A percentile compares a stretch with the other conserved stretches of the same genome.
Conservation (phyloP, 2,888 invertebrate genomes). For the Metallyticus violacea region DNA sequence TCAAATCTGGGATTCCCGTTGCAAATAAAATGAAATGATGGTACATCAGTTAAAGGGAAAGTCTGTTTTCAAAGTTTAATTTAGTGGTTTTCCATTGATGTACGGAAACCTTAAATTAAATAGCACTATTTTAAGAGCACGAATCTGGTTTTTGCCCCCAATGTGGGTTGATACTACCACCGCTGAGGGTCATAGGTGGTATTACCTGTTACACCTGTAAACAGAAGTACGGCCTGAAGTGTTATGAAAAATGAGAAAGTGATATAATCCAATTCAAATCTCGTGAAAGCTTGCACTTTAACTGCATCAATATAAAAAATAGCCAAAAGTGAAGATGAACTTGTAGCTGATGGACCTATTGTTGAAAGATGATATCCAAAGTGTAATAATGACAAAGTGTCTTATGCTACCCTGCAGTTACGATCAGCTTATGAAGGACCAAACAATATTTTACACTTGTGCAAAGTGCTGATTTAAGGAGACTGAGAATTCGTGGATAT, state of each 20-base stretch:
- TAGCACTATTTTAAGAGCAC: slow-evolving; percentile 39
- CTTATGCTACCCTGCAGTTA: slow-evolving; percentile 91
- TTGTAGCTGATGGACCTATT: slow-evolving; percentile 69
- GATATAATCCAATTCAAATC: slow-evolving; percentile 73
- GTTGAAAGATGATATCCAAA: slow-evolving; percentile 80
- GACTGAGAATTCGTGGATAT: too few relatives aligned
- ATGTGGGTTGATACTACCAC: slow-evolving; percentile 85
- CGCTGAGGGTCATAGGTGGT: slow-evolving; percentile 60
- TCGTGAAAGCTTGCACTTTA: slow-evolving; percentile 43
- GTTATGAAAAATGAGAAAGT: slow-evolving; percentile 50
- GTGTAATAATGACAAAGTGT: slow-evolving; percentile 90
- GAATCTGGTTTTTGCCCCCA: slow-evolving; percentile 78
- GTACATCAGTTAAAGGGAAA: too few relatives aligned
- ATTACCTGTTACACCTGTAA: slow-evolving; percentile 70
- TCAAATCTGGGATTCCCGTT: too few relatives aligned
- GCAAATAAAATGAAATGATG: too few relatives aligned
- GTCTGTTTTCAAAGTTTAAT: too few relatives aligned
- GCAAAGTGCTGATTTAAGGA: slow-evolving; percentile 87
- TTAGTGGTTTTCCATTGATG: too few relatives aligned
- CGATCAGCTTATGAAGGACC: slow-evolving; percentile 98
- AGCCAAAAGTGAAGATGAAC: slow-evolving; percentile 43
- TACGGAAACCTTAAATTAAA: too few relatives aligned
- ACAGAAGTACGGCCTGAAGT: slow-evolving; percentile 56
- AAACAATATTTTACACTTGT: slow-evolving; percentile 98
- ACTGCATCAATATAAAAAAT: slow-evolving; percentile 33